phyloP scores from a whole-genome alignment of 2,113 vertebrate species.

The Meleagris gallopavo region DNA sequence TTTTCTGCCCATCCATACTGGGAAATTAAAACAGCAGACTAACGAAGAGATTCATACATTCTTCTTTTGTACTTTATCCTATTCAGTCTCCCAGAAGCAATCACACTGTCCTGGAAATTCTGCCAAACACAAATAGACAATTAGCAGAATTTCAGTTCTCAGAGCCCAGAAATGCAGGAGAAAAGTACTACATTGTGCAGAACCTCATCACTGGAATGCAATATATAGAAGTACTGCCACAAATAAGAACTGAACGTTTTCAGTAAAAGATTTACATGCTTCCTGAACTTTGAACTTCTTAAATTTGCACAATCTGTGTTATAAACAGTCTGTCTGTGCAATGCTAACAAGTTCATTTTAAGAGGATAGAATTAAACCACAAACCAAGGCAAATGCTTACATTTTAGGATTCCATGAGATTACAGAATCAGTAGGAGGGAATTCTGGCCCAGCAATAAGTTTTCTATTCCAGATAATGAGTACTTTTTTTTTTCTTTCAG shows the following conservation, averaged over 20 bases:
- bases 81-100: background rate
- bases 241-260: background rate
- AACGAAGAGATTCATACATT: background rate
- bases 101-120: constrained; percentile 5
- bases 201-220: background rate
- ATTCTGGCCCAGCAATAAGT: background rate
- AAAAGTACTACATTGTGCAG: background rate
- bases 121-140: background rate
- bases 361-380: background rate
- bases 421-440: background rate
- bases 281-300: background rate
- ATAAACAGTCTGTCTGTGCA: background rate
- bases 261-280: background rate
- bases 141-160: background rate
- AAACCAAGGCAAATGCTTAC: background rate
- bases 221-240: background rate
- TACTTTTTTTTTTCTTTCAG: constrained; percentile 10
- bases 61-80: background rate
- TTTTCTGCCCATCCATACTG: background rate
- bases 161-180: background rate
- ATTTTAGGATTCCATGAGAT: background rate
- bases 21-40: background rate
- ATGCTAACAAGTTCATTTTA: background rate
- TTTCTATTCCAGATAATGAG: background rate
- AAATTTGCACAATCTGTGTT: background rate